Evolutionary conservation across 2,113 vertebrate genomes (phyloP).

Genomic region (Numida meleagris): DNA sequence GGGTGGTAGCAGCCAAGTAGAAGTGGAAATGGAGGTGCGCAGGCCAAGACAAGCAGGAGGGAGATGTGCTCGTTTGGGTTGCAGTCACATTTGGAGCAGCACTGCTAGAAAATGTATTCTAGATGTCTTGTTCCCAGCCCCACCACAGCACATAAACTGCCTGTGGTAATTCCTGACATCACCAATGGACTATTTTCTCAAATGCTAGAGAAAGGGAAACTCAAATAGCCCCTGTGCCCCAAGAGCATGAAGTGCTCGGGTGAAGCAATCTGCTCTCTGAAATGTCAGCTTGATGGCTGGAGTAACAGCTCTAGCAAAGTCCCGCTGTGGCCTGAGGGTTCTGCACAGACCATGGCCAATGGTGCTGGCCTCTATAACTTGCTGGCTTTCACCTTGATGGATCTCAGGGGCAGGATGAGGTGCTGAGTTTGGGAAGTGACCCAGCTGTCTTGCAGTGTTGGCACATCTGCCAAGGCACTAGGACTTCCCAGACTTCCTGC

Average conservation of each 20-base stretch:
- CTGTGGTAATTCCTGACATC: too few species aligned
- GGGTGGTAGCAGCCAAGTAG: neutral
- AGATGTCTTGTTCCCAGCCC: too few species aligned
- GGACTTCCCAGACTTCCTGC: fast-evolving
- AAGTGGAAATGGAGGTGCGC: neutral
- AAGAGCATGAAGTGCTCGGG: too few species aligned
- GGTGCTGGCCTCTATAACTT: too few species aligned
- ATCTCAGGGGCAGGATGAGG: neutral
- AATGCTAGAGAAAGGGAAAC: too few species aligned
- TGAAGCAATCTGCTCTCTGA: too few species aligned
- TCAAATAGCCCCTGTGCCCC: too few species aligned
- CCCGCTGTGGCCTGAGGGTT: neutral
- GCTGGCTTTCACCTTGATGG: neutral
- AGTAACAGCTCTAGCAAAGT: neutral
- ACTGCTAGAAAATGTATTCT: neutral
- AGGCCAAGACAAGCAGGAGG: neutral
- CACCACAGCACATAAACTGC: too few species aligned
- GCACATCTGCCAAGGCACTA: neutral
- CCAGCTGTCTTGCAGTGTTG: neutral
- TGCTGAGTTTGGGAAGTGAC: neutral
- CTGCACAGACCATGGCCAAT: neutral
- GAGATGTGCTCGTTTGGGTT: neutral
- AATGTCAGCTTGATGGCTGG: too few species aligned
- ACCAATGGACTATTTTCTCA: too few species aligned
- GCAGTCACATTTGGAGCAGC: neutral